A percentile compares a stretch with the other conserved stretches of the same genome.
phyloP scores from a whole-genome alignment of 2,888 invertebrate species.

The Noctua janthina region DNA sequence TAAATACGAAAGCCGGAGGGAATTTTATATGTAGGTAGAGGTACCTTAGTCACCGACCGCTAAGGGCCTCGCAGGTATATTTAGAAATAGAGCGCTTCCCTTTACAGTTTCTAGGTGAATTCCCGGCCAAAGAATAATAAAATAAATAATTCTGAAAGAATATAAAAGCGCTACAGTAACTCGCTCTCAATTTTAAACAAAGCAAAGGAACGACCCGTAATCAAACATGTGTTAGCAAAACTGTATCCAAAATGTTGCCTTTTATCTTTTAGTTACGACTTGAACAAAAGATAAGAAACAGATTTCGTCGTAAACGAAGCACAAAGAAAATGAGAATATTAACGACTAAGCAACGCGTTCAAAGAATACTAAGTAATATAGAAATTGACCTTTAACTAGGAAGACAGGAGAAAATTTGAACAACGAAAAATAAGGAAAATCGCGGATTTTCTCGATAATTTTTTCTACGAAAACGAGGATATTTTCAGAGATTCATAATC shows the following conservation, averaged over 20 bases:
- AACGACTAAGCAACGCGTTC: conserved; percentile 31
- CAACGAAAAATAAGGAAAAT: conserved; percentile 9
- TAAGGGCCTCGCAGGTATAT: conserved; percentile 2
- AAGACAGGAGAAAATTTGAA: conserved; percentile 6
- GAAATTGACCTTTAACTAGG: conserved; percentile 17
- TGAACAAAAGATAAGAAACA: conserved; percentile 43
- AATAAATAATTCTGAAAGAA: neutral
- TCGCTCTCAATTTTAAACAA: neutral
- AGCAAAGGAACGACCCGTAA: neutral
- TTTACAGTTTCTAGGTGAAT: neutral
- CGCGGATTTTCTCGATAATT: neutral
- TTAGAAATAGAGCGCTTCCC: conserved; percentile 1
- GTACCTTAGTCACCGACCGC: neutral
- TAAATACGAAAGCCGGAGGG: neutral
- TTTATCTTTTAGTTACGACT: conserved; percentile 53
- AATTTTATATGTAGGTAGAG: neutral
- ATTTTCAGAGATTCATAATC: conserved; percentile 19
- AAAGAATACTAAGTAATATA: conserved; percentile 45
- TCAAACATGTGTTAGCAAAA: conserved; percentile 21
- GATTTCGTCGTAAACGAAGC: conserved; percentile 46
- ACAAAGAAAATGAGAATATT: conserved; percentile 51
- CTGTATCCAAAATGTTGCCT: conserved; percentile 15
- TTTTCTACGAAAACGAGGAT: neutral
- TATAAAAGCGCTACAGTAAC: neutral
- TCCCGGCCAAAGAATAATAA: neutral